Evolutionary conservation across 2,113 vertebrate genomes (phyloP).

Genomic region (Dromaius novaehollandiae): DNA sequence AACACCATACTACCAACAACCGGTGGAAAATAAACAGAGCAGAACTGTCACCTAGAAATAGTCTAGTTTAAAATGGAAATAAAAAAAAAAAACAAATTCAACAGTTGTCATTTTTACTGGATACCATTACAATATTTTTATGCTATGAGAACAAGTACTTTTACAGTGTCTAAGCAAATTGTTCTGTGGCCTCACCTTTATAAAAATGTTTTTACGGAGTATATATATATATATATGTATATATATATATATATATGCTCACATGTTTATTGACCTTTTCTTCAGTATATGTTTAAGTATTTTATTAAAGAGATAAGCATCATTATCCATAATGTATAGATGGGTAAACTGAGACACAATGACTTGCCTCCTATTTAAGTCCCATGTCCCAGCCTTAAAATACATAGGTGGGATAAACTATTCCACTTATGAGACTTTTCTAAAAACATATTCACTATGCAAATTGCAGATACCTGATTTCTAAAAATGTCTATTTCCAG

Average conservation of each 20-base stretch:
- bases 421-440: background rate
- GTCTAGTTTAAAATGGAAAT: background rate
- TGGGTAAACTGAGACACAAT: background rate
- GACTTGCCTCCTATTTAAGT: background rate
- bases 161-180: background rate
- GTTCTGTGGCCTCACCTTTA: background rate
- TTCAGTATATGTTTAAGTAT: background rate
- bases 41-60: background rate
- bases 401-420: background rate
- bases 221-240: background rate
- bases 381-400: background rate
- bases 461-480: background rate
- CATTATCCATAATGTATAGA: background rate
- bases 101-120: background rate
- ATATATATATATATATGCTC: background rate
- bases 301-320: background rate
- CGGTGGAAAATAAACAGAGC: background rate
- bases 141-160: background rate
- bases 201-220: background rate
- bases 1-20: fast-evolving
- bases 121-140: background rate
- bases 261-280: background rate
- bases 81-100: background rate
- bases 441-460: background rate
- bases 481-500: background rate